These are phyloP conservation scores for Neotoma lepida DNA, from an alignment of 2,113 vertebrate species.

Conservation along the genomic window DNA sequence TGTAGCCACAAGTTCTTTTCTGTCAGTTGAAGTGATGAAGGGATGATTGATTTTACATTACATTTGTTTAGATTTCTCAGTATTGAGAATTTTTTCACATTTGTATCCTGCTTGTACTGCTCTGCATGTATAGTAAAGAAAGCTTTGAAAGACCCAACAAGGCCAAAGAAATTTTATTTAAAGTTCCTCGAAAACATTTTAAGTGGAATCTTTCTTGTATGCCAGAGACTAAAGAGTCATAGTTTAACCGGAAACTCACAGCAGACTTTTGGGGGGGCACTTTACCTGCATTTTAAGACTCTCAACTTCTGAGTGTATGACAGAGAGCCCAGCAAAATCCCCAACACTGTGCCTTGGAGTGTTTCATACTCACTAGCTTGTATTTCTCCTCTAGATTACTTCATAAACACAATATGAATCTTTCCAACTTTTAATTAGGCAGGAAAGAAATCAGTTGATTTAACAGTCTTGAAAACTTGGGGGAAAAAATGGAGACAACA, in stretches of 20 bases:
- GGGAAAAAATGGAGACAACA: not conserved
- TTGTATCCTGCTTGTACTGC: not conserved
- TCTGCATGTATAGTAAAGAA: slow-evolving; percentile 4
- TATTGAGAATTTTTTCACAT: not conserved
- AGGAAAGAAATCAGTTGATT: slow-evolving; percentile 11
- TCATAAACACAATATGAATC: slow-evolving; percentile 19
- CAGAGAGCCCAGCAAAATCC: not conserved
- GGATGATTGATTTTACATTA: slow-evolving; percentile 62
- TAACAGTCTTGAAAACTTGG: slow-evolving; percentile 52
- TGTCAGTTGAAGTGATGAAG: slow-evolving; percentile 48
- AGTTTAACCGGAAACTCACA: not conserved
- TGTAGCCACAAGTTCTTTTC: slow-evolving; percentile 26
- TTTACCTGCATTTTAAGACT: not conserved
- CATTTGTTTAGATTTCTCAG: slow-evolving; percentile 45
- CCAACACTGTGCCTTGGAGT: not conserved
- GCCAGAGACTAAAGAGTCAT: not conserved
- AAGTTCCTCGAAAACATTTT: slow-evolving; percentile 44
- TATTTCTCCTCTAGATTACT: not conserved
- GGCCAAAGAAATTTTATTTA: slow-evolving; percentile 8
- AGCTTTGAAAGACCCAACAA: not conserved
- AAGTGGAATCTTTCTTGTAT: not conserved
- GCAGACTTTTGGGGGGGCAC: not conserved
- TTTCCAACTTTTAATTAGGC: not conserved
- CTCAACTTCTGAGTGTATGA: slow-evolving; percentile 19
- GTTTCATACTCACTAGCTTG: not conserved